These are phyloP conservation scores for Balaeniceps rex DNA, from an alignment of 2,113 vertebrate genomes.

Conservation along the genomic window DNA sequence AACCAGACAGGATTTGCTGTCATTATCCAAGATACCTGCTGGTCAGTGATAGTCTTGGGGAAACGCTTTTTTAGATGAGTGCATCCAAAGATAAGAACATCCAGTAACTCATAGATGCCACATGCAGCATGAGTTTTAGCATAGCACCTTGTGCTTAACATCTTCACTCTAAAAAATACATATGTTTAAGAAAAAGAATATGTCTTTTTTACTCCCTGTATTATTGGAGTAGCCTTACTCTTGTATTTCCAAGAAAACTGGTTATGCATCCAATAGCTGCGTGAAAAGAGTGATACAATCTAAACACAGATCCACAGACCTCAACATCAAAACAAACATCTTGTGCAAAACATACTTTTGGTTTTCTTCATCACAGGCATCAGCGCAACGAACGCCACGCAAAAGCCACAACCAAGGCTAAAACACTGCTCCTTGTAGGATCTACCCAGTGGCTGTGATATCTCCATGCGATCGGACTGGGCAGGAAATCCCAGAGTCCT, in stretches of 20 bases:
- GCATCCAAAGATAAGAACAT: not conserved
- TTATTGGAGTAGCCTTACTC: not conserved
- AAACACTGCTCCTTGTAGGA: not conserved
- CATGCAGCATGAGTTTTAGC: not conserved
- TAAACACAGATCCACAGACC: not conserved
- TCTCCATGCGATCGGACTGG: accelerated
- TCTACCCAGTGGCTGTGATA: not conserved
- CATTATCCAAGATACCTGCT: not conserved
- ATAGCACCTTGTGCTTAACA: not conserved
- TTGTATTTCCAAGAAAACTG: not conserved
- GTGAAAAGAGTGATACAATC: not conserved
- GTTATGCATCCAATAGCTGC: not conserved
- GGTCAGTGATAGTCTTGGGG: not conserved
- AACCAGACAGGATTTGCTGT: not conserved
- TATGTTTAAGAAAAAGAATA: not conserved
- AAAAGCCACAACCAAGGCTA: not conserved
- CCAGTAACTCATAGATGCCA: not conserved
- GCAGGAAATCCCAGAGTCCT: constrained; percentile 34
- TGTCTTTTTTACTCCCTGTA: not conserved
- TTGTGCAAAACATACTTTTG: not conserved
- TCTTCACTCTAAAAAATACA: not conserved
- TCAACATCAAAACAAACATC: not conserved
- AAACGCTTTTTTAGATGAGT: not conserved
- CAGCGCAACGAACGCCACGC: accelerated
- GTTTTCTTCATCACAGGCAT: not conserved